phyloP scores from a whole-genome alignment of 2,113 vertebrate genomes.

The Hypocryptadius cinnamomeus region DNA sequence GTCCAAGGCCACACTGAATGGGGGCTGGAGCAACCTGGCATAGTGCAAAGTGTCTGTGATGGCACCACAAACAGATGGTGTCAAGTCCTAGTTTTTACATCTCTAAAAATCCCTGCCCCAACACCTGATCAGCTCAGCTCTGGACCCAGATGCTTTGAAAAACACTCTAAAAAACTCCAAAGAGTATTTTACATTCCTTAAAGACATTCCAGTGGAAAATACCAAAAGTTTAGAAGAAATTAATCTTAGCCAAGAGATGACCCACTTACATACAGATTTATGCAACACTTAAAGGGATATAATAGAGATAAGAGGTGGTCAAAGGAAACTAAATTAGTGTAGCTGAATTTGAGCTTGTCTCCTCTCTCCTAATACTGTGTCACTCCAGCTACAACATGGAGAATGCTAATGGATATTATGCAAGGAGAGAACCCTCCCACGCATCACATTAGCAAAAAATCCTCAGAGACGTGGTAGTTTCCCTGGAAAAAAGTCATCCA shows the following conservation, averaged over 20 bases:
- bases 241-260: not conserved
- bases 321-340: not conserved
- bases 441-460: not conserved
- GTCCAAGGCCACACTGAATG: rapidly evolving
- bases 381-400: not conserved
- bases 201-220: not conserved
- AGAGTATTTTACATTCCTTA: not conserved
- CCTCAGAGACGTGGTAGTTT: not conserved
- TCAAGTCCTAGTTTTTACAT: not conserved
- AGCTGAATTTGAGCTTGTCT: not conserved
- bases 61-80: not conserved
- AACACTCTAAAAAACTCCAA: not conserved
- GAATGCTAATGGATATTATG: slow-evolving; percentile 4
- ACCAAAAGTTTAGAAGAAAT: not conserved
- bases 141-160: not conserved
- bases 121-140: not conserved
- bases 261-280: not conserved
- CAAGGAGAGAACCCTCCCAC: slow-evolving; percentile 36
- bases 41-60: not conserved
- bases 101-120: not conserved
- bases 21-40: rapidly evolving
- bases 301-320: not conserved
- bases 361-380: not conserved
- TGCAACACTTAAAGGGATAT: not conserved
- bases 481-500: not conserved